phyloP scores from a whole-genome alignment of 2,888 invertebrate species.

The Meloe dianella region DNA sequence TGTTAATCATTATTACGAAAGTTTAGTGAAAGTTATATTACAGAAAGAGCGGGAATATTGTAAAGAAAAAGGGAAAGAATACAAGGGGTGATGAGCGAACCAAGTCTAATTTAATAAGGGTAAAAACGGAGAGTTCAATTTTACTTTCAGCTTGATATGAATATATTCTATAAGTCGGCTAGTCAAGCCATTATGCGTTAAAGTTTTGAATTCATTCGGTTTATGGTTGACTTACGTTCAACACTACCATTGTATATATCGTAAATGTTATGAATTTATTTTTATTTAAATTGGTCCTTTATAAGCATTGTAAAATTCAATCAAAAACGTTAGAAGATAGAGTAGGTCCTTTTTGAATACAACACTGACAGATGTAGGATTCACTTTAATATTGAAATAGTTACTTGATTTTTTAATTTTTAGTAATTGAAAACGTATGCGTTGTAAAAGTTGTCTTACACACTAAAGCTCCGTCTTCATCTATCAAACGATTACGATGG shows the following conservation, averaged over 20 bases:
- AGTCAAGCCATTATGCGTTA: slow-evolving; percentile 32
- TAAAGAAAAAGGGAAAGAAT: slow-evolving; percentile 44
- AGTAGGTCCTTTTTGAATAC: no score
- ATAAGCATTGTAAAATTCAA: neutral
- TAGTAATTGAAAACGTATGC: no score
- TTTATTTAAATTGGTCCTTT: neutral
- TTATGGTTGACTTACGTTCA: slow-evolving; percentile 4
- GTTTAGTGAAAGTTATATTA: slow-evolving; percentile 47
- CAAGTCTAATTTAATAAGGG: slow-evolving; percentile 52
- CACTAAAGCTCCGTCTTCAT: no score
- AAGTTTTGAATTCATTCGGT: slow-evolving; percentile 28
- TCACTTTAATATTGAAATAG: no score
- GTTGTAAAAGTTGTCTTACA: no score
- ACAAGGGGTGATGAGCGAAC: slow-evolving; percentile 45
- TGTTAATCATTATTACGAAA: slow-evolving; percentile 51
- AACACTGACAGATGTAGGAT: no score
- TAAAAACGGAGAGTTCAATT: slow-evolving; percentile 42
- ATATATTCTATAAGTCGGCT: slow-evolving; percentile 33
- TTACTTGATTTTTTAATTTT: no score
- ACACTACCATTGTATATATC: neutral
- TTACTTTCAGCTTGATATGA: slow-evolving; percentile 37
- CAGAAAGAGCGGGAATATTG: slow-evolving; percentile 36
- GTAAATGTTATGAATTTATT: neutral
- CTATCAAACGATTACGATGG: no score
- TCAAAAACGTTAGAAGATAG: neutral